phyloP scores from a whole-genome alignment of 2,888 invertebrate species.

The Conomelus anceps region DNA sequence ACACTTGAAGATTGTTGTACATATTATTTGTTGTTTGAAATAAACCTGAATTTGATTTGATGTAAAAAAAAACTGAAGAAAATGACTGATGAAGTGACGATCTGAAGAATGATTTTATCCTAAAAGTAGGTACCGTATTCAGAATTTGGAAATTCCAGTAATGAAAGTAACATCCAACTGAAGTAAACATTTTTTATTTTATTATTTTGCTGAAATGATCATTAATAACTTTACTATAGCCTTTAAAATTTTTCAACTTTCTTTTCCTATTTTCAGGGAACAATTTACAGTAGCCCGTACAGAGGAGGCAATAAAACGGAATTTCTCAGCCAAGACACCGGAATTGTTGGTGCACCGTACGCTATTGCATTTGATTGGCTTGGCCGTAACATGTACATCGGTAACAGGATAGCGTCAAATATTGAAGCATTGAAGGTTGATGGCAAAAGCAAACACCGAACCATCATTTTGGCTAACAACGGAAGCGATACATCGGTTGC shows the following conservation, averaged over 20 bases:
- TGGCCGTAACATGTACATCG: slow-evolving; percentile 88
- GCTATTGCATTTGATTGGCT: slow-evolving; percentile 95
- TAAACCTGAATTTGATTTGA: no score
- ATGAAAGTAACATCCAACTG: no score
- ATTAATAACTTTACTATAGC: no score
- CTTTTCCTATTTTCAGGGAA: slow-evolving; percentile 52
- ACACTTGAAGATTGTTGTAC: no score
- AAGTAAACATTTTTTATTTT: no score
- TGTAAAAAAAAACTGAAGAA: no score
- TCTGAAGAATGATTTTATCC: no score
- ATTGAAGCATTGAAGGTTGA: slow-evolving; percentile 84
- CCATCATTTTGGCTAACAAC: slow-evolving; percentile 82
- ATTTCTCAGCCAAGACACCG: slow-evolving; percentile 71
- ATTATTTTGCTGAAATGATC: no score
- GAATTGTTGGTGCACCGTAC: slow-evolving; percentile 86
- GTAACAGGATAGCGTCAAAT: slow-evolving; percentile 81
- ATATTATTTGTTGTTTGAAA: no score
- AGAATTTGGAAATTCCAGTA: no score
- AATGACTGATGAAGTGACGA: no score
- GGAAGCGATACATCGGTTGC: slow-evolving; percentile 80
- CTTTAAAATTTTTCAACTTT: background rate
- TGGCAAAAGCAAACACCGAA: slow-evolving; percentile 73
- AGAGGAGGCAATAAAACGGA: slow-evolving; percentile 78
- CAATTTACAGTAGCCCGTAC: slow-evolving; percentile 75
- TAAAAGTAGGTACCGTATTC: no score